Percentiles rank a stretch among this genome's conserved stretches.
phyloP scores from a whole-genome alignment of 2,888 invertebrate genomes.

The Hetaerina titia region DNA sequence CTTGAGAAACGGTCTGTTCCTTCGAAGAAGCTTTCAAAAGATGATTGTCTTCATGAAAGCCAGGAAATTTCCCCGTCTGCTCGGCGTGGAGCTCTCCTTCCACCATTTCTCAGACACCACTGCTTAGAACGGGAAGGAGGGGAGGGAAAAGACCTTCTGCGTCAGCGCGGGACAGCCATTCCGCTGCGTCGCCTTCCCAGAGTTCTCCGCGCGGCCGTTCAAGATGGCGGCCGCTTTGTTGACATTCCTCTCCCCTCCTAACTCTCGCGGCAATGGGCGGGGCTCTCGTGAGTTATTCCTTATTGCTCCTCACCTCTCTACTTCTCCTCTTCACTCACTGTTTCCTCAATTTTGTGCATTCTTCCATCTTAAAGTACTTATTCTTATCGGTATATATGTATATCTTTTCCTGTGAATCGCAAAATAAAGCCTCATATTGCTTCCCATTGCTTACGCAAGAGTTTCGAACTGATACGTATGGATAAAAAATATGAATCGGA shows the following conservation, averaged over 20 bases:
- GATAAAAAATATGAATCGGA: background rate
- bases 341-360: background rate
- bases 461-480: background rate
- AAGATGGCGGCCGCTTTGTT: slow-evolving; percentile 67
- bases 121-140: background rate
- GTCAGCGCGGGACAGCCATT: slow-evolving; percentile 66
- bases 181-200: slow-evolving; percentile 66
- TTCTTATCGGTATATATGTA: background rate
- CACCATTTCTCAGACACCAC: slow-evolving; percentile 50
- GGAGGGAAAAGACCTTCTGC: slow-evolving; percentile 49
- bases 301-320: slow-evolving; percentile 42
- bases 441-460: background rate
- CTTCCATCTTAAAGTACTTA: background rate
- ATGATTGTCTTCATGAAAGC: background rate
- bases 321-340: background rate
- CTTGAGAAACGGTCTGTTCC: slow-evolving; percentile 40
- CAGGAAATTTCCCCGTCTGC: slow-evolving; percentile 39
- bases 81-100: slow-evolving; percentile 29
- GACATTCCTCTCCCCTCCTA: slow-evolving; percentile 56
- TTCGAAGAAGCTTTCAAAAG: slow-evolving; percentile 22
- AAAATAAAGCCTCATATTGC: background rate
- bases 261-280: slow-evolving; percentile 61
- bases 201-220: slow-evolving; percentile 61
- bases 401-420: background rate
- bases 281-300: slow-evolving; percentile 65